Percentiles rank a stretch among this genome's conserved stretches.
Conservation (phyloP, 2,113 vertebrate species). For the crab-eating macaque (Macaca fascicularis) region T2T-MFA8v1.1 NC_088379.1:167693501-167694000, state of each 20-base stretch:
- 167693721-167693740: not conserved
- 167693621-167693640: conserved; percentile 3
- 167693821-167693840: not conserved
- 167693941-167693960: not conserved
- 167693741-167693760: not conserved
- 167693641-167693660: conserved; percentile 13
- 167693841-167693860: not conserved
- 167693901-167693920: not conserved
- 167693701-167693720: not conserved
- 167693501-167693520: not conserved
- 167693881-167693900: not conserved
- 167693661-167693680: not conserved
- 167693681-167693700: not conserved
- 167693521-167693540: not conserved
- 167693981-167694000: not conserved
- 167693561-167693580: not conserved
- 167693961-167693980: not conserved
- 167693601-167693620: conserved; percentile 25
- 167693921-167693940: not conserved
- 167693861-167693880: not conserved
- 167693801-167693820: not conserved
- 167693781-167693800: not conserved
- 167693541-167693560: not conserved
- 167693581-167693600: not conserved
- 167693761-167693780: not conserved